phyloP scores from a whole-genome alignment of 2,113 vertebrate genomes.

The Tor tambroides region DNA sequence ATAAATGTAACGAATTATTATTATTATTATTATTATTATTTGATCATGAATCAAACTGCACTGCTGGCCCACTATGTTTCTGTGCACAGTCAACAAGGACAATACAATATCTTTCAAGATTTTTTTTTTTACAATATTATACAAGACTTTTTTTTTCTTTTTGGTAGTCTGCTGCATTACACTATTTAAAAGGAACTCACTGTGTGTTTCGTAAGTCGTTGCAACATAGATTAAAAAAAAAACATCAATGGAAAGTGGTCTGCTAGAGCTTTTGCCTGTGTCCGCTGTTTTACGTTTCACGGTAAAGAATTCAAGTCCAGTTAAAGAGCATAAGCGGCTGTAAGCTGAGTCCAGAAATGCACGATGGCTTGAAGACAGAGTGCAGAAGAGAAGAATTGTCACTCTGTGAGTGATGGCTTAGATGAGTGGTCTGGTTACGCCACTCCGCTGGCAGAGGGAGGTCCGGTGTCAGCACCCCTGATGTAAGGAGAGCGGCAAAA shows the following conservation, averaged over 20 bases:
- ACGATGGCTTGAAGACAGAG: not conserved
- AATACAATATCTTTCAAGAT: not conserved
- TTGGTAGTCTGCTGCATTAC: not conserved
- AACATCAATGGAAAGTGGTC: not conserved
- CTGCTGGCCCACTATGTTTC: not conserved
- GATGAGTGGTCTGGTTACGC: constrained; percentile 43
- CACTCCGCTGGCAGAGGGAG: constrained; percentile 17
- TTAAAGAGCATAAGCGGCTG: constrained; percentile 20
- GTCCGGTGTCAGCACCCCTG: constrained; percentile 41
- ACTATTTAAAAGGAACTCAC: not conserved
- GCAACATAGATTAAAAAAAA: not conserved
- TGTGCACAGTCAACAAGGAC: not conserved
- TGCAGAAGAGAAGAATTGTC: constrained; percentile 38
- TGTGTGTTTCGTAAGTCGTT: not conserved
- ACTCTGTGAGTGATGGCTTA: constrained; percentile 29
- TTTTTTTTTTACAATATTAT: no score
- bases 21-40: no score
- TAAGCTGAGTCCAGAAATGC: constrained; percentile 30
- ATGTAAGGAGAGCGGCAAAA: not conserved
- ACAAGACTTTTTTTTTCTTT: not conserved
- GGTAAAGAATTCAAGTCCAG: not conserved
- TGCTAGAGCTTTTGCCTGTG: not conserved
- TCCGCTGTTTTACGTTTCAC: constrained; percentile 43
- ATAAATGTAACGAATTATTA: no score
- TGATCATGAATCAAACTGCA: not conserved